Evolutionary conservation across 1,140 invertebrate genomes (phyloP).

Genomic region (Rhopalosiphum padi): DNA sequence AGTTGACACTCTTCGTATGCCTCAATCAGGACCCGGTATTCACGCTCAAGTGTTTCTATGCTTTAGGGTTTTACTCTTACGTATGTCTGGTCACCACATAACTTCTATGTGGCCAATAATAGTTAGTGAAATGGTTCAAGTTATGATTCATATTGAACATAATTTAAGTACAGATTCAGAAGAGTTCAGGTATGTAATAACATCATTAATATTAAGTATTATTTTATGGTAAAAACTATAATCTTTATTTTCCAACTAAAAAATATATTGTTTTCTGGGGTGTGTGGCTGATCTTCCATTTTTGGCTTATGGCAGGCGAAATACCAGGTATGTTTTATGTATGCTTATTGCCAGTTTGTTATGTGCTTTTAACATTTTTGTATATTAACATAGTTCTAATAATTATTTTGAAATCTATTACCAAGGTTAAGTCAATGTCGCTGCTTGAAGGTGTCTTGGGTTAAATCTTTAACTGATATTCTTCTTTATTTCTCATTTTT

Average conservation of each 20-base stretch:
- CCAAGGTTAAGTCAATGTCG: conserved; percentile 58
- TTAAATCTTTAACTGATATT: conserved; percentile 50
- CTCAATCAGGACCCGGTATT: conserved; percentile 80
- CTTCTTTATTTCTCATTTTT: conserved; percentile 51
- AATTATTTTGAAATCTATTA: conserved; percentile 42
- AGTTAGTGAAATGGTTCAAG: conserved; percentile 92
- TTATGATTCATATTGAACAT: conserved; percentile 89
- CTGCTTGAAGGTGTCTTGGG: conserved; percentile 55
- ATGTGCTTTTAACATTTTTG: conserved; percentile 48
- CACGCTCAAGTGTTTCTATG: conserved; percentile 91
- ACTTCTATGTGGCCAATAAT: conserved; percentile 94
- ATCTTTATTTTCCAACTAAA: conserved; percentile 17
- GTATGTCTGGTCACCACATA: conserved; percentile 86
- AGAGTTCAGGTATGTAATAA: conserved; percentile 74
- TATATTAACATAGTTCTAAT: conserved; percentile 31
- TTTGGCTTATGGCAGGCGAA: conserved; percentile 56
- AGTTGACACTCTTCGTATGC: conserved; percentile 82
- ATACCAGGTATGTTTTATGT: conserved; percentile 56
- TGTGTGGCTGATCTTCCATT: conserved; percentile 47
- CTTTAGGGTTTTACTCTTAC: conserved; percentile 85
- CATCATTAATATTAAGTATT: conserved; percentile 31
- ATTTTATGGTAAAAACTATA: background rate
- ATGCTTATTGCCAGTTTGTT: conserved; percentile 47
- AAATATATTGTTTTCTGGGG: conserved; percentile 48
- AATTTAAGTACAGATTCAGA: conserved; percentile 81